Evolutionary conservation across 2,113 vertebrate species (phyloP), one percentile per base, ranked within the genome.

Genomic region (Podocnemis expansa): DNA sequence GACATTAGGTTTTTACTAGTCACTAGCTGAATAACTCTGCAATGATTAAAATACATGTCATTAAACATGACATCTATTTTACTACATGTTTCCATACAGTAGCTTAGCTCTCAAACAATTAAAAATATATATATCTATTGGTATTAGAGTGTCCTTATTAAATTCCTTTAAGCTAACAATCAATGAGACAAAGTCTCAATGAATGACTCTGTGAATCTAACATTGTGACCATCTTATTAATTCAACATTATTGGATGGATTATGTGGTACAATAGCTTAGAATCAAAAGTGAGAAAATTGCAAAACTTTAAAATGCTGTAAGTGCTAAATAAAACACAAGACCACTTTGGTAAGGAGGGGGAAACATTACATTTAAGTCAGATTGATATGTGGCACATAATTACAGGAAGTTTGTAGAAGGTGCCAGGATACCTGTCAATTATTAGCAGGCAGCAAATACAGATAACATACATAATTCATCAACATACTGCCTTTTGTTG

Each of bases 391-490:
- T 95, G 91, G 94, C 95, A 94, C 93, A 95, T 97, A 98, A 98
- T 98, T 98, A 96, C 87, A 96, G 95, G 94, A 97, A 92, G 55
- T 97, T 97, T 97, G 97, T 97, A 96, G 97, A 98, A 98, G 95
- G 91, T 98, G 96, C 96, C 95, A 95, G 96, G 98, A 98, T 97
- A 98, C 97, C 97, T 98, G 98, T 98, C 98, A 98, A 97, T 98
- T 98, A 98, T 93, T 96, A 98, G 97, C 94, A 96, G 85, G 95
- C 96, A 97, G 95, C 97, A 98, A 98, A 97, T 97, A 97, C 96
- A 98, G 95, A 97, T 98, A 97, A 94, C 95, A 98, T 98, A 96
- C 98, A 98, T 98, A 98, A 98, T 98, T 98, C 97, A 98, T 96
- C 92, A 97, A 96, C 91, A 92, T 76, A 78, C 89, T 96, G 95